Evolutionary conservation across 2,888 invertebrate species (phyloP), one percentile per base, ranked within the genome.

Genomic region (Agrotis segetum): DNA sequence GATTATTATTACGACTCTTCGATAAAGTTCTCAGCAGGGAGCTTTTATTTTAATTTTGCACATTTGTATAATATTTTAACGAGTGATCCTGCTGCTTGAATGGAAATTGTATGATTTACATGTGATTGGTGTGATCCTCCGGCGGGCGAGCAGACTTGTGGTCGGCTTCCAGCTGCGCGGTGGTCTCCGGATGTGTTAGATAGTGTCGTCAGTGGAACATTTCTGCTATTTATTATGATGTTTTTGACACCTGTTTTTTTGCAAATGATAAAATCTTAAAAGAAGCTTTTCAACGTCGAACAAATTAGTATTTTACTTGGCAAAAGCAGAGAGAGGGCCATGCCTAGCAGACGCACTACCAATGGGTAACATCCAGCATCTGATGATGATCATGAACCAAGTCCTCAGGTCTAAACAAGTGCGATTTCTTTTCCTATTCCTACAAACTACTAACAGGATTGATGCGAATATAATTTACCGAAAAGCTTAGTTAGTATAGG

Each of bases 11-110:
- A 74, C 68, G 68, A 67, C 46, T 21, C 24, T 67, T 21, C 68
- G 50, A 69, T 83, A 77, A 83, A 75, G n/a, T 47, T 68, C 84
- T 62, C 85, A 34, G 67, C 85, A 74, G 85, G 85, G 81, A n/a
- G 71, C 68, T 79, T 71, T 72, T 74, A 76, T 80, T 77, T 79
- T 80, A 67, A 74, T 73, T 74, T 72, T 68, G 76, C 81, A 67
- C 67, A 81, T 81, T 80, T 74, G 67, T 82, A 72, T 81, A 60
- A 80, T 61, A 75, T 82, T 67, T 82, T 80, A 81, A 81, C 62
- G 81, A 81, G 61, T 52, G 61, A 47, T 70, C 69, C 67, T 66
- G 59, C 61, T 73, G 79, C 19, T 60, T 11, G 79, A 65, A 79
- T 82, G 24, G 67, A 61, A 79, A 79, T 82, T 40, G 83, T 55